Base-by-base conservation (phyloP, 37 sponge, comb jelly and placozoan species). In the Ephydatia muelleri region DNA sequence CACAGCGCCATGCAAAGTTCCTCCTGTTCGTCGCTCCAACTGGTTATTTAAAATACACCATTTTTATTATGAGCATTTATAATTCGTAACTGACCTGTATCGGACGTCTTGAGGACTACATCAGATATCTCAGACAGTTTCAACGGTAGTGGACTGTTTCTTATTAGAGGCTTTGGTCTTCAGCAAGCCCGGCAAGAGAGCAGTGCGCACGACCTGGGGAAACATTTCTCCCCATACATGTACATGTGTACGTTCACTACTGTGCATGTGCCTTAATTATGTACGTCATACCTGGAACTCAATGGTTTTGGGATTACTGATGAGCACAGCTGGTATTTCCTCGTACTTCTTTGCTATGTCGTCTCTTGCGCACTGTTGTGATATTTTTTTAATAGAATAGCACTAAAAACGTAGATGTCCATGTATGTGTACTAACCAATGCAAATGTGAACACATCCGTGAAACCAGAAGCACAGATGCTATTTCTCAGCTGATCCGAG, bases 381-480 rank as follows among this genome's bases (percentile, higher is more conserved):
- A 33, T 13, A 11, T 14, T 13, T 27, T 72, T 23, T 27, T 13
- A 72, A 72, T 27, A 28, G n/a, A 72, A 23, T 72, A 28, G 27
- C 27, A 72, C 16, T 28, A 72, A n/a, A n/a, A n/a, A n/a, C n/a
- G n/a, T n/a, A 72, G 16, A 26, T 28, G 13, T 26, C 26, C 13
- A 28, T 72, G n/a, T 28, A 27, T 13, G 19, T 72, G 66, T 8
- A 34, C 69, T 64, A 32, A 77, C 85, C 80, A 95, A 74, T 29
- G 92, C 84, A 83, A 95, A 95, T 36, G 95, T 95, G 4, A 95
- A 77, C 25, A 75, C 86, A 68, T 95, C 95, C 28, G 92, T 95
- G 86, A 92, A 95, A 19, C 95, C 95, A 38, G 95, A 90, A 23
- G 82, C 83, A 29, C 92, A 92, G 13, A 92, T 36, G 66, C 86